Percentiles rank a stretch among this genome's conserved stretches.
Evolutionary conservation across 2,797 vertebrate genomes (phyloP).

Genomic region (Enteromius treurensis): DNA sequence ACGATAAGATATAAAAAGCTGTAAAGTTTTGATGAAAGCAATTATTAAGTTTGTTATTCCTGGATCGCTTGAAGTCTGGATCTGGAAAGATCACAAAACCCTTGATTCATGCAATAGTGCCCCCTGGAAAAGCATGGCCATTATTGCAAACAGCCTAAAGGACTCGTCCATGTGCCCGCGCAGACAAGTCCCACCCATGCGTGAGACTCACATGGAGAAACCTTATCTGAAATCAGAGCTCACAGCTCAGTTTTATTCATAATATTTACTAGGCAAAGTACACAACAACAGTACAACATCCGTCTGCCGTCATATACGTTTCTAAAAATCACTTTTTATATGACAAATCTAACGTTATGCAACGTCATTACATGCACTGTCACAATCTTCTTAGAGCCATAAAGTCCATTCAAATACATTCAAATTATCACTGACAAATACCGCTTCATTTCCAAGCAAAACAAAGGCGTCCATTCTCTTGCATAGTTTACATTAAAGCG

Average conservation of each 20-base stretch:
- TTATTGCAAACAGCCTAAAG: conserved; percentile 23
- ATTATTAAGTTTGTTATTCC: neutral
- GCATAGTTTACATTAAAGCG: neutral
- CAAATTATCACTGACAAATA: neutral
- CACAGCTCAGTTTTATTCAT: neutral
- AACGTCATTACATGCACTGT: neutral
- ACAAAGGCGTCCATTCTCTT: neutral
- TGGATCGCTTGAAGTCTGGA: neutral
- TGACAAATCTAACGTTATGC: neutral
- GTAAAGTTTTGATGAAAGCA: neutral
- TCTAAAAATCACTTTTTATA: neutral
- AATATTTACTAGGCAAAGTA: neutral
- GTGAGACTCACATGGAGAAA: conserved; percentile 6
- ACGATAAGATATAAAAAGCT: neutral
- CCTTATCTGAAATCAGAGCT: neutral
- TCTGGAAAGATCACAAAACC: neutral
- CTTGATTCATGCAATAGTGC: neutral
- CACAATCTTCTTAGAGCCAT: neutral
- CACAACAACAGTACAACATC: neutral
- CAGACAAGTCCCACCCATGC: conserved; percentile 31
- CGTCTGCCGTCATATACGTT: neutral
- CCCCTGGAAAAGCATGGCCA: conserved; percentile 24
- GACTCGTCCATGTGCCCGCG: conserved; percentile 45
- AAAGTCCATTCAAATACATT: conserved; percentile 2
- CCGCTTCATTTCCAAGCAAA: neutral